Evolutionary conservation across 2,888 invertebrate genomes (phyloP).

Genomic region (Zygogramma bicolorata): DNA sequence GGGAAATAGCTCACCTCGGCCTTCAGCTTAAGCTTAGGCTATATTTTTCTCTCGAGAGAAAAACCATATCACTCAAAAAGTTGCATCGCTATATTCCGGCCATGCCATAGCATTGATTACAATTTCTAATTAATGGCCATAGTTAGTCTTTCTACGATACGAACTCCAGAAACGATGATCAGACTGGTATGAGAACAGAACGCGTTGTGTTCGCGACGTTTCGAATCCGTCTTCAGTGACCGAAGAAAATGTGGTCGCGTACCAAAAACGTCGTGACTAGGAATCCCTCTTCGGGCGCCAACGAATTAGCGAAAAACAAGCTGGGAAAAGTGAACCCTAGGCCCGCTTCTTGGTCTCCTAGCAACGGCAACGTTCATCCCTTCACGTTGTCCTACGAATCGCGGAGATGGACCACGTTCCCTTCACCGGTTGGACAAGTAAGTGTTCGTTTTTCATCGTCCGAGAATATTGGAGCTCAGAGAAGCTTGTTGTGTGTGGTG

Average conservation of each 20-base stretch:
- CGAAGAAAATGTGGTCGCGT: neutral
- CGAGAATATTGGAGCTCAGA: too few species aligned
- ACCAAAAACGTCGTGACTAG: neutral
- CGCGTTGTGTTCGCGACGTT: neutral
- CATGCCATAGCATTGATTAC: too few species aligned
- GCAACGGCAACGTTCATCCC: neutral
- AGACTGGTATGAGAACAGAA: neutral
- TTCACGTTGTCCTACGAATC: neutral
- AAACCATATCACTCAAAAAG: too few species aligned
- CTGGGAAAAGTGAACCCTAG: slow-evolving; percentile 17
- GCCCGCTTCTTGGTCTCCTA: slow-evolving; percentile 24
- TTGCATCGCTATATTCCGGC: too few species aligned
- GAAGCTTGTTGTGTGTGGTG: too few species aligned
- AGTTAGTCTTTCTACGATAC: too few species aligned
- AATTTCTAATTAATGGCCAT: too few species aligned
- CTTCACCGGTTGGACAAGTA: neutral
- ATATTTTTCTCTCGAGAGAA: too few species aligned
- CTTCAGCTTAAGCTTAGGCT: too few species aligned
- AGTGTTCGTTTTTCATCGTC: neutral
- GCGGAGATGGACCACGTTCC: neutral
- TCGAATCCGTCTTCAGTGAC: neutral
- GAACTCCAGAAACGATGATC: too few species aligned
- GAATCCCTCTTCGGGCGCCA: slow-evolving; percentile 3
- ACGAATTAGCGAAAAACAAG: slow-evolving; percentile 25
- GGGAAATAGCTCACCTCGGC: too few species aligned